Evolutionary conservation across 2,888 invertebrate species (phyloP).

Genomic region (Autographa gamma): DNA sequence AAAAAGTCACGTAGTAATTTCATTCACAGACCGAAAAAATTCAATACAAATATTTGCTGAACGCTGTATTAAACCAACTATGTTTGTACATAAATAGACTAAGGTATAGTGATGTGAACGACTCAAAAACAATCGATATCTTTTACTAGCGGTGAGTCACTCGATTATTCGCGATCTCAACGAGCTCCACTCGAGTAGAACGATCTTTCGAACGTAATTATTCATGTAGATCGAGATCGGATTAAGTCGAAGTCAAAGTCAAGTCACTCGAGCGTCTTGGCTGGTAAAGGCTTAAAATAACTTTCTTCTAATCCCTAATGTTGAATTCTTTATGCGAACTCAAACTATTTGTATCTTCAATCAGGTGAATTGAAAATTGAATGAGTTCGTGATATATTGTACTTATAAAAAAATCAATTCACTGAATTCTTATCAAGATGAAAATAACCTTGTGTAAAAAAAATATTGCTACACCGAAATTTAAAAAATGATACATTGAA

Average conservation of each 20-base stretch:
- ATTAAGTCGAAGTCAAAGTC: conserved; percentile 35
- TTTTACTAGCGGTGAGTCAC: conserved; percentile 25
- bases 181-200: conserved; percentile 28
- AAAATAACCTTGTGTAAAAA: no score
- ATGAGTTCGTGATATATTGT: background rate
- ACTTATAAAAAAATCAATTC: background rate
- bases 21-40: conserved; percentile 43
- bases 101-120: conserved; percentile 37
- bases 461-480: background rate
- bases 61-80: conserved; percentile 14
- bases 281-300: conserved; percentile 51
- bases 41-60: conserved; percentile 34
- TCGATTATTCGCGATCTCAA: conserved; percentile 25
- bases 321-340: conserved; percentile 30
- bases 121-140: conserved; percentile 20
- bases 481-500: background rate
- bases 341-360: conserved; percentile 14
- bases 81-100: conserved; percentile 37
- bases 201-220: conserved; percentile 42
- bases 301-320: conserved; percentile 40
- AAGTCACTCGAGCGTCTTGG: conserved; percentile 47
- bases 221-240: conserved; percentile 49
- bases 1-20: conserved; percentile 37
- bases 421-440: background rate
- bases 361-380: background rate